These are phyloP conservation scores for Coleophora deauratella DNA, from an alignment of 2,888 invertebrate species.

Conservation along the genomic window DNA sequence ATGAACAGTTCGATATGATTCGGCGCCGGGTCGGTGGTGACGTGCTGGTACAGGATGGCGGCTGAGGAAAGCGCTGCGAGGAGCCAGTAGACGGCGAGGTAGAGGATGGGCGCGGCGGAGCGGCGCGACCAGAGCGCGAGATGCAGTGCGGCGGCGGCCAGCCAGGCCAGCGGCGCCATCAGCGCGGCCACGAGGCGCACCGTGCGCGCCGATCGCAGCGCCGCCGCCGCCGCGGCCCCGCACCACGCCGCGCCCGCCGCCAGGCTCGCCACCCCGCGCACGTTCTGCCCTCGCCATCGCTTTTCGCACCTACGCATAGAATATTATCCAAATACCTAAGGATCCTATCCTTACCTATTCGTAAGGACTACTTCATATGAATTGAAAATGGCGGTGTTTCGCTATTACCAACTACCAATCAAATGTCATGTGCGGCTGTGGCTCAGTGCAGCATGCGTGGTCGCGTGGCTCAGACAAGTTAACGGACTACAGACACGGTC, in stretches of 20 bases:
- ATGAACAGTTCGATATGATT: conserved; percentile 44
- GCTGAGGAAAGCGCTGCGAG: conserved; percentile 44
- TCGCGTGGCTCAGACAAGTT: too few relatives aligned
- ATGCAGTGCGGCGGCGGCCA: conserved; percentile 56
- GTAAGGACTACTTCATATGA: too few relatives aligned
- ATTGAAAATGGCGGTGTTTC: too few relatives aligned
- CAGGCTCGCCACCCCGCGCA: conserved; percentile 49
- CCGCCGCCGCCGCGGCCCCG: conserved; percentile 42
- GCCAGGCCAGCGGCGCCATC: conserved; percentile 53
- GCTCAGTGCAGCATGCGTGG: too few relatives aligned
- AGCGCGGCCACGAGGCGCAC: conserved; percentile 43
- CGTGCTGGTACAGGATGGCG: conserved; percentile 38
- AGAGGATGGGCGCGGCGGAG: conserved; percentile 54
- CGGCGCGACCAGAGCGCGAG: conserved; percentile 52
- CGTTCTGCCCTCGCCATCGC: conserved; percentile 53
- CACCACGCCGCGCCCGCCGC: conserved; percentile 43
- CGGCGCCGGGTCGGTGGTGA: conserved; percentile 22
- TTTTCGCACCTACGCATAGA: conserved; percentile 23
- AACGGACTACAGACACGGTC: too few relatives aligned
- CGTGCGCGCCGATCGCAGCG: conserved; percentile 38
- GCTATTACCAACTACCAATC: too few relatives aligned
- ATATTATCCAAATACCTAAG: neutral
- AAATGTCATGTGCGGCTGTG: too few relatives aligned
- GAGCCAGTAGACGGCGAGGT: conserved; percentile 62
- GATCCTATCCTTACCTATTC: too few relatives aligned